These are phyloP conservation scores for Heteractis magnifica DNA, from an alignment of 92 coral and sea anemone species.

Conservation along the genomic window DNA sequence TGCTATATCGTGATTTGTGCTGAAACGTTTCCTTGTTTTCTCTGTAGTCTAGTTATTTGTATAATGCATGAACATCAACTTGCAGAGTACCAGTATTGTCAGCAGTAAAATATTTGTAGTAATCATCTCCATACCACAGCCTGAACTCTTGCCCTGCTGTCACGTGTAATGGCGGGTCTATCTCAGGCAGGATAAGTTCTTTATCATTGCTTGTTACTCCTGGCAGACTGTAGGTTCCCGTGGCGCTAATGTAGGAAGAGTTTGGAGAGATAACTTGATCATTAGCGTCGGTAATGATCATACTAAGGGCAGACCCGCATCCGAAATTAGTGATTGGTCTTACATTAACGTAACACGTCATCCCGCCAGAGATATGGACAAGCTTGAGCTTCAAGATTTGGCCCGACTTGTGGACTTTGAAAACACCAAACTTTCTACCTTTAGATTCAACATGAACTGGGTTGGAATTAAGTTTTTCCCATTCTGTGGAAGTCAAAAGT, in stretches of 20 bases:
- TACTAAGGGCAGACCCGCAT: neutral
- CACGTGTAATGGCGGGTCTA: conserved; percentile 4
- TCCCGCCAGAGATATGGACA: conserved; percentile 15
- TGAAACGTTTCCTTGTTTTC: no score
- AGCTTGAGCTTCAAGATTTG: conserved; percentile 9
- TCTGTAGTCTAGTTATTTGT: neutral
- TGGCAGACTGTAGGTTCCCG: neutral
- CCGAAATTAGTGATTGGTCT: neutral
- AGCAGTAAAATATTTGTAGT: accelerated
- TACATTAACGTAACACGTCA: neutral
- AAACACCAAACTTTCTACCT: neutral
- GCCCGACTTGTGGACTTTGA: neutral
- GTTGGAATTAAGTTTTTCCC: neutral
- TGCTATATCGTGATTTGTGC: no score
- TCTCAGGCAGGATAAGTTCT: conserved; percentile 10
- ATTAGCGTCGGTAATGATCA: neutral
- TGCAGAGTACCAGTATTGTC: neutral
- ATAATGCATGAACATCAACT: neutral
- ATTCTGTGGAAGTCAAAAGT: neutral
- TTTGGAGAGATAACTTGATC: neutral
- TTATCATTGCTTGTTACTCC: conserved; percentile 1
- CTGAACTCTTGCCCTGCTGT: conserved; percentile 5
- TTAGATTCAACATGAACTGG: conserved; percentile 12
- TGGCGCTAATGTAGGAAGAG: neutral
- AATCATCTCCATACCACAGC: conserved; percentile 28